phyloP scores from a whole-genome alignment of 2,797 vertebrate species.

The Sorex maritimensis region DNA sequence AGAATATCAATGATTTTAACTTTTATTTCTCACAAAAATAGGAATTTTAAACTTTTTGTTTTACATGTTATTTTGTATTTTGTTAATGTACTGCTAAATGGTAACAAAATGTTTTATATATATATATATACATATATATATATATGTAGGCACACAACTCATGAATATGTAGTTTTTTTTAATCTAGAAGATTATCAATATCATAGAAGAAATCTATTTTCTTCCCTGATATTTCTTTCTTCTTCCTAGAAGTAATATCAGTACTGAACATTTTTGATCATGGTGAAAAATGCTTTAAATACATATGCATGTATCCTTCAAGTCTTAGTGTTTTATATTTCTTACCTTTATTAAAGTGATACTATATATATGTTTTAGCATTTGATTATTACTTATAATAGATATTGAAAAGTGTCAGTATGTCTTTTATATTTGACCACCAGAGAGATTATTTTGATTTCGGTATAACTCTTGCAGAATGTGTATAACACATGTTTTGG shows the following conservation, averaged over 20 bases:
- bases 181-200: neutral
- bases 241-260: neutral
- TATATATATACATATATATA: neutral
- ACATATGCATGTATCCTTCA: neutral
- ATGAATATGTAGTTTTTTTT: neutral
- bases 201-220: neutral
- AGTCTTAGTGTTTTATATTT: neutral
- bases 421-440: no score
- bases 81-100: neutral
- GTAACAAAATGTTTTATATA: no score
- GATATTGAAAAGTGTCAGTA: no score
- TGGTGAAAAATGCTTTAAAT: neutral
- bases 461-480: no score
- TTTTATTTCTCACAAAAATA: neutral
- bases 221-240: neutral
- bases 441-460: no score
- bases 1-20: neutral
- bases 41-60: neutral
- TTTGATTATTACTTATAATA: no score
- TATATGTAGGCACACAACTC: neutral
- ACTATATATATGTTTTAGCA: neutral
- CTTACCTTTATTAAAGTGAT: neutral
- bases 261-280: neutral
- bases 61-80: neutral
- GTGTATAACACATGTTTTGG: no score